Percentiles rank a stretch among this genome's conserved stretches.
Conservation (phyloP, 2,113 vertebrate genomes). For the Aplodontia rufa region DNA sequence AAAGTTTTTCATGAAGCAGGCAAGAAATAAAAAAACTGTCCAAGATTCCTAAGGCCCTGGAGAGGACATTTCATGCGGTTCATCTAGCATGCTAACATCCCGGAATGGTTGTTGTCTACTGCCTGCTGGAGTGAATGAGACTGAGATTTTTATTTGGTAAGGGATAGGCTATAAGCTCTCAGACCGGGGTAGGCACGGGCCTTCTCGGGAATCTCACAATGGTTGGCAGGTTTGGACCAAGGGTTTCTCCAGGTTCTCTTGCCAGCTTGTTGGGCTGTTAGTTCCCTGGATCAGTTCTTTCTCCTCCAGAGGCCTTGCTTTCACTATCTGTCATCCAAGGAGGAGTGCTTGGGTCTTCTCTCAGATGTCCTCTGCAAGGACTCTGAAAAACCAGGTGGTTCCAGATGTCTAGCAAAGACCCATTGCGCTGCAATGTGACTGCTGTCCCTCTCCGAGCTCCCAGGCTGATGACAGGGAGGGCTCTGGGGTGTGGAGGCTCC, state of each 20-base stretch:
- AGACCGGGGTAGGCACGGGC: not conserved
- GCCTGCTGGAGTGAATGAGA: not conserved
- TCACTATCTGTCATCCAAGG: not conserved
- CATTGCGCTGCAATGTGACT: not conserved
- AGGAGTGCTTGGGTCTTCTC: not conserved
- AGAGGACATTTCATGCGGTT: not conserved
- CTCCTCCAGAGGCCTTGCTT: not conserved
- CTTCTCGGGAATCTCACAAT: not conserved
- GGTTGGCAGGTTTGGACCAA: not conserved
- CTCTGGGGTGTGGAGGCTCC: not conserved
- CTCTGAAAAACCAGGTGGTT: not conserved
- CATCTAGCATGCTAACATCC: not conserved
- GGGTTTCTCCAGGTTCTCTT: not conserved
- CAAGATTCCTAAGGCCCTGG: not conserved
- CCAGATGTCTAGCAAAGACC: not conserved
- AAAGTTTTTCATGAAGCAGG: not conserved
- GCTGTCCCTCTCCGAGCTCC: not conserved
- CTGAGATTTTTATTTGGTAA: not conserved
- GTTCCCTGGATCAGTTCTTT: not conserved
- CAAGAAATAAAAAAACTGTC: not conserved
- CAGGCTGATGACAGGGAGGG: not conserved
- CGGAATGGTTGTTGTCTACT: not conserved
- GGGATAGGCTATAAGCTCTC: not conserved
- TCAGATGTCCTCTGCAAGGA: not conserved
- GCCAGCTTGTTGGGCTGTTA: not conserved